phyloP scores from a whole-genome alignment of 2,797 vertebrate species.

The Alfaro cultratus region DNA sequence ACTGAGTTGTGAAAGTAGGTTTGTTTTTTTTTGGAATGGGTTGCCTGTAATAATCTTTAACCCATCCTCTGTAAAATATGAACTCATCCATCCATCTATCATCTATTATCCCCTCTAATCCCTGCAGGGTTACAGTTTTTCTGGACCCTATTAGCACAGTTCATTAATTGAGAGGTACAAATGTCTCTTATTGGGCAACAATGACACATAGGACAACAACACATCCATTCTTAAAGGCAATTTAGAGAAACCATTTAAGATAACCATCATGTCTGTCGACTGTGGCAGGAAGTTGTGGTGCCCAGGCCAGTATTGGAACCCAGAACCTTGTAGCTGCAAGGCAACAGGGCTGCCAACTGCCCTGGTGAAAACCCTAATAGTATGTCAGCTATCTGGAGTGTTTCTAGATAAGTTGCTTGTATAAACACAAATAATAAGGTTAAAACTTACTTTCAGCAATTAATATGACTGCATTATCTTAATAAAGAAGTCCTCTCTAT shows the following conservation, averaged over 20 bases:
- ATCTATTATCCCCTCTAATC: not conserved
- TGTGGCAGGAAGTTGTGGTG: too few species aligned
- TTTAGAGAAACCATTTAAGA: not conserved
- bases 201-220: not conserved
- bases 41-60: not conserved
- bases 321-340: not conserved
- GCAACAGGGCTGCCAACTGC: not conserved
- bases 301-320: not conserved
- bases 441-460: not conserved
- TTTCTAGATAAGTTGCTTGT: not conserved
- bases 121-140: not conserved
- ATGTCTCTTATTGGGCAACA: not conserved
- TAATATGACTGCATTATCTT: not conserved
- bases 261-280: not conserved
- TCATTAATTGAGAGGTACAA: not conserved
- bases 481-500: conserved; percentile 24
- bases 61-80: not conserved
- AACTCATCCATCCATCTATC: too few species aligned
- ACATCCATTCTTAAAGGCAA: not conserved
- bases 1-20: not conserved
- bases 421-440: not conserved
- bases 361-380: not conserved
- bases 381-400: not conserved
- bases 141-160: not conserved
- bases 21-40: not conserved